These are phyloP conservation scores for Drosophila acutilabella DNA, from an alignment of 2,888 invertebrate genomes.

Conservation along the genomic window DNA sequence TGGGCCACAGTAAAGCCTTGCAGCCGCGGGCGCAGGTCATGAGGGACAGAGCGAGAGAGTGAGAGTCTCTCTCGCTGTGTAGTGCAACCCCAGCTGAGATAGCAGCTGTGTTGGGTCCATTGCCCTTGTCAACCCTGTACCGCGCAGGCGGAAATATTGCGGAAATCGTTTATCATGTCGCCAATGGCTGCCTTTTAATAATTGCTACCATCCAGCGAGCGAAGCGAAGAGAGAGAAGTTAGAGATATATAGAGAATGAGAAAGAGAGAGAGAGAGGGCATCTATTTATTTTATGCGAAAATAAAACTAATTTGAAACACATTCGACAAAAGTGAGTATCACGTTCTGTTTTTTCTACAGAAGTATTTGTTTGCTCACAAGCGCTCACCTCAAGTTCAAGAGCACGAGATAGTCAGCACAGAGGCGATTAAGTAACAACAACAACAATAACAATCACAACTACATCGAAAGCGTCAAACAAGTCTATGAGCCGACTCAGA, in stretches of 20 bases:
- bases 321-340: constrained; percentile 41
- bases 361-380: constrained; percentile 41
- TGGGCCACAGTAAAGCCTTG: constrained; percentile 57
- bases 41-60: constrained; percentile 22
- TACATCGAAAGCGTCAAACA: constrained; percentile 50
- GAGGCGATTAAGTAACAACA: constrained; percentile 71
- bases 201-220: constrained; percentile 61
- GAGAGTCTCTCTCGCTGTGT: constrained; percentile 8
- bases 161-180: constrained; percentile 82
- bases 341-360: constrained; percentile 42
- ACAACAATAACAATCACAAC: constrained; percentile 45
- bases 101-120: constrained; percentile 55
- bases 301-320: constrained; percentile 18
- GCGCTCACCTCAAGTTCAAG: constrained; percentile 79
- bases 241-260: background rate
- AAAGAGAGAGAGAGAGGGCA: background rate
- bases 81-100: constrained; percentile 43
- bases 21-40: constrained; percentile 28
- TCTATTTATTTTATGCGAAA: constrained; percentile 37
- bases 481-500: constrained; percentile 52
- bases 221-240: background rate
- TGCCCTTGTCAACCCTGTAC: constrained; percentile 53
- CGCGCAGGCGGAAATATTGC: constrained; percentile 71
- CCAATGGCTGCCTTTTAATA: constrained; percentile 80
- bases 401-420: constrained; percentile 75